Conservation (phyloP, 2,888 invertebrate genomes). For the Heliconius sara region DNA sequence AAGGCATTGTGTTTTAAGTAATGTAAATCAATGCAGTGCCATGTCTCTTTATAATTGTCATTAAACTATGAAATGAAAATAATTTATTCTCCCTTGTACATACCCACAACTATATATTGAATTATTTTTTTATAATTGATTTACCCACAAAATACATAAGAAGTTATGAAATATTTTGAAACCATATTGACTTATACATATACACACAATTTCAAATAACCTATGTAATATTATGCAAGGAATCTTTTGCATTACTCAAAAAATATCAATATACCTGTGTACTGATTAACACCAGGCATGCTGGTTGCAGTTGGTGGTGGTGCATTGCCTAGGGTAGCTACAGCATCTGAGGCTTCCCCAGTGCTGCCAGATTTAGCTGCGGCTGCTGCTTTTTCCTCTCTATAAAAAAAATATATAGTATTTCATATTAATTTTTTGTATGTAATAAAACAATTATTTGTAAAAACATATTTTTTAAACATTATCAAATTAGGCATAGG, state of each 20-base stretch:
- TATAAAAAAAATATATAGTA: slow-evolving; percentile 54
- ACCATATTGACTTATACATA: background rate
- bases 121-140: no score
- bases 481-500: background rate
- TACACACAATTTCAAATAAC: background rate
- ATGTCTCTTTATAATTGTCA: no score
- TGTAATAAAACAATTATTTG: background rate
- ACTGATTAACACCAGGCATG: slow-evolving; percentile 88
- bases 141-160: background rate
- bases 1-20: no score
- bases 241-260: background rate
- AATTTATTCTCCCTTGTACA: no score
- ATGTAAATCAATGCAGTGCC: no score
- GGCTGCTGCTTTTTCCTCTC: slow-evolving; percentile 84
- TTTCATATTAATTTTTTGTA: background rate
- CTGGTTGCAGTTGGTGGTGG: slow-evolving; percentile 71
- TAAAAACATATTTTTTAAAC: background rate
- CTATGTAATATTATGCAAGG: background rate
- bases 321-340: slow-evolving; percentile 56
- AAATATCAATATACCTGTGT: slow-evolving; percentile 78
- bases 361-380: slow-evolving; percentile 68
- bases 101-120: no score
- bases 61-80: no score
- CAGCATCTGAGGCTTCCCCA: slow-evolving; percentile 63
- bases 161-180: slow-evolving; percentile 2